A percentile compares a stretch with the other conserved stretches of the same genome.
Evolutionary conservation across 2,797 vertebrate genomes (phyloP).

Genomic region (Catostomus latipinnis): DNA sequence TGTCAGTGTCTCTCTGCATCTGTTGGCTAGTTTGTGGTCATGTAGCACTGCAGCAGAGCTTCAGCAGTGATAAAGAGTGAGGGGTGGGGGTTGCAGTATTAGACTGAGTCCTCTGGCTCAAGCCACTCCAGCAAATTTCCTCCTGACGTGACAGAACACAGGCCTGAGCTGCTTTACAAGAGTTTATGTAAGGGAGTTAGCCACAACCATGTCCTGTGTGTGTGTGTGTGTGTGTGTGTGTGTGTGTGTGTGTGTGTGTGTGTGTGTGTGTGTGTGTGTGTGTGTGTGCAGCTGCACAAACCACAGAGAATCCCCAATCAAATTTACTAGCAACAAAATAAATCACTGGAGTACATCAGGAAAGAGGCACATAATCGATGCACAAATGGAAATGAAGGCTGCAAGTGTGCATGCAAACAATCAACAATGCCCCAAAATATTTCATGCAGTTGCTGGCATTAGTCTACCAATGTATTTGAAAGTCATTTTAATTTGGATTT

Average conservation of each 20-base stretch:
- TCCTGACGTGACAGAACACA: conserved; percentile 47
- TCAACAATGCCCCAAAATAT: conserved; percentile 10
- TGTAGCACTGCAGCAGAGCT: conserved; percentile 27
- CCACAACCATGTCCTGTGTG: conserved; percentile 62
- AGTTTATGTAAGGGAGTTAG: conserved; percentile 71
- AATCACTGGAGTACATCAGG: background rate
- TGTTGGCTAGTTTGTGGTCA: background rate
- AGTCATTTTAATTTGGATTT: background rate
- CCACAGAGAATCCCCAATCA: conserved; percentile 27
- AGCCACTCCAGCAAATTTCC: conserved; percentile 34
- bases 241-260: conserved; percentile 48
- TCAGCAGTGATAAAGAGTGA: conserved; percentile 6
- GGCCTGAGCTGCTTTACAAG: conserved; percentile 60
- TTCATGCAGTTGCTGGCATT: conserved; percentile 50
- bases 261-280: conserved; percentile 59
- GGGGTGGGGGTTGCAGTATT: conserved; percentile 24
- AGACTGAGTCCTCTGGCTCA: conserved; percentile 9
- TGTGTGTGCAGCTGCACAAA: background rate
- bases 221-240: conserved; percentile 37
- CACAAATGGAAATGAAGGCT: conserved; percentile 47
- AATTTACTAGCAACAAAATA: conserved; percentile 22
- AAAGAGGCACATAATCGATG: conserved; percentile 11
- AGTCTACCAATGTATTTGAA: background rate
- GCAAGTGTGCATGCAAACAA: conserved; percentile 47
- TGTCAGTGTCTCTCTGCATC: background rate